phyloP scores from a whole-genome alignment of 2,797 vertebrate genomes.

The Pagetopsis macropterus region DNA sequence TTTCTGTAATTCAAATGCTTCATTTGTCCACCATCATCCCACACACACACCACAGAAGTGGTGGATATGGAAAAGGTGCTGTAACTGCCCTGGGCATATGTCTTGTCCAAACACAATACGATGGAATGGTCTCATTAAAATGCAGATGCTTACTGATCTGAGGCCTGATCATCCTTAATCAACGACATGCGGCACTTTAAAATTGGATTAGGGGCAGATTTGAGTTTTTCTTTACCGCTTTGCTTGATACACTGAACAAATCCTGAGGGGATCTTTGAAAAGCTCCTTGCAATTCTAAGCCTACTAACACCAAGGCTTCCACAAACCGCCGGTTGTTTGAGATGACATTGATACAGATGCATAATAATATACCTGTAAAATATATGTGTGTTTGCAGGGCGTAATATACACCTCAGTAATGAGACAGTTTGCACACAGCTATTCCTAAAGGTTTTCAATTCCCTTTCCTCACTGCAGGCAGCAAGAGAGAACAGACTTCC shows the following conservation, averaged over 20 bases:
- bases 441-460: conserved; percentile 76
- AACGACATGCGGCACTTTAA: conserved; percentile 38
- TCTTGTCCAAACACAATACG: conserved; percentile 33
- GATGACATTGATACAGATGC: conserved; percentile 57
- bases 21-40: conserved; percentile 29
- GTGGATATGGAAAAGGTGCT: conserved; percentile 1
- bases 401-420: conserved; percentile 72
- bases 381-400: conserved; percentile 43
- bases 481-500: conserved; percentile 72
- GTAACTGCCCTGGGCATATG: not conserved
- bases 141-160: conserved; percentile 39
- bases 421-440: conserved; percentile 63
- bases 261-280: conserved; percentile 28
- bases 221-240: conserved; percentile 51
- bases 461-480: conserved; percentile 60
- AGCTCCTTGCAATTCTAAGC: conserved; percentile 35
- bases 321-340: conserved; percentile 42
- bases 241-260: conserved; percentile 42
- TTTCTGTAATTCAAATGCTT: conserved; percentile 37
- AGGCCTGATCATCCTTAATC: conserved; percentile 49
- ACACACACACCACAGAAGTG: conserved; percentile 4
- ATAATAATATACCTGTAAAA: conserved; percentile 54
- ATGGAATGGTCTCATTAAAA: conserved; percentile 45
- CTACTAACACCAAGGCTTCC: conserved; percentile 39
- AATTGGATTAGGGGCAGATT: conserved; percentile 57